Evolutionary conservation across 2,888 invertebrate species (phyloP), one percentile per base, ranked within the genome.

Genomic region (Agrochola lychnidis): DNA sequence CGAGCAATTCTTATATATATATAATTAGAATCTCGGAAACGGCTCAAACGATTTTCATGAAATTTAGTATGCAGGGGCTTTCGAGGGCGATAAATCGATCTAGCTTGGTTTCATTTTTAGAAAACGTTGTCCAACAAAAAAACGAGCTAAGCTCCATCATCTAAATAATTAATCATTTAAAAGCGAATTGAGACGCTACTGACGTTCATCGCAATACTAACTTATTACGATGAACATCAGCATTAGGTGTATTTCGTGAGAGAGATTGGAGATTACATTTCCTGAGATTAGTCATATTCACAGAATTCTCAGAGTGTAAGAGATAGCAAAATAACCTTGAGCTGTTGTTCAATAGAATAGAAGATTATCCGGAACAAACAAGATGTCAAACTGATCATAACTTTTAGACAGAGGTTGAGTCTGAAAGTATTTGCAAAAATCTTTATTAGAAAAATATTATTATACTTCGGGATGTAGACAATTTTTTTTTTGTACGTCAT

Each of bases 321-420:
- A 45, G 53, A 71, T 79, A 71, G 10, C 36, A 30, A n/a, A 61
- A 36, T 16, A 56, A 40, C 73, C 73, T 73, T 73, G 48, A 67
- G 22, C 12, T 61, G 66, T 73, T 61, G 10, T 48, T 66, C 59
- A 59, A n/a, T 74, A 48, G 45, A 40, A 71, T 74, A 40, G 45
- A 40, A 71, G 66, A 67, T 67, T 40, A 62, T 9, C n/a, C n/a
- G n/a, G 40, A 45, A 64, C 16, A 25, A 64, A n/a, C 59, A 40
- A 4, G 73, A 48, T 66, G 56, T 48, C 25, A 59, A 70, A 56
- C 14, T 40, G 10, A 48, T 56, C 10, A 19, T 61, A 70, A 30
- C 4, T 68, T 77, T 53, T 40, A 42, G 42, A 66, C 45, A 76
- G 36, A 36, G 6, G 19, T 19, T 25, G 22, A 36, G 48, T 30